Evolutionary conservation across 2,113 vertebrate species (phyloP).

Genomic region (Dolichallabes microphthalmus): DNA sequence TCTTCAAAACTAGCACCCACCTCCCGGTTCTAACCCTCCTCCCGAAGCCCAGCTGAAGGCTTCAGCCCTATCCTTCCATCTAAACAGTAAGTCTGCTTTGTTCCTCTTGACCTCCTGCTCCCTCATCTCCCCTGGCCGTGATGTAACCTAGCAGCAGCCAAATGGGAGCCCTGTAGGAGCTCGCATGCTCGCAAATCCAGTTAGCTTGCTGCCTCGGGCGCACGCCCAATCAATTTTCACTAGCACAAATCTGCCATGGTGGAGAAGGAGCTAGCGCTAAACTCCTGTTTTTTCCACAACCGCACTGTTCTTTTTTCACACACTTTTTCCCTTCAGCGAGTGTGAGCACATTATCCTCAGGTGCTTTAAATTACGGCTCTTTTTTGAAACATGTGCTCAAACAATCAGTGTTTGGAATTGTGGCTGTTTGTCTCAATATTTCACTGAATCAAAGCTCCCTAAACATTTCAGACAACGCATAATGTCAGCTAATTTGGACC

Average conservation of each 20-base stretch:
- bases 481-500: background rate
- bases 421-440: background rate
- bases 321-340: background rate
- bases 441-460: background rate
- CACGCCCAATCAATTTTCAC: constrained; percentile 47
- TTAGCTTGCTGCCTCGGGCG: constrained; percentile 41
- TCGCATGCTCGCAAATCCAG: constrained; percentile 44
- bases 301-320: constrained; percentile 19
- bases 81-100: constrained; percentile 66
- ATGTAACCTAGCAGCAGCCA: constrained; percentile 66
- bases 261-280: constrained; percentile 35
- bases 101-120: constrained; percentile 55
- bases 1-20: constrained; percentile 44
- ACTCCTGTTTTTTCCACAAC: constrained; percentile 35
- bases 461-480: background rate
- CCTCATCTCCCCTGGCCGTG: constrained; percentile 61
- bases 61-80: constrained; percentile 56
- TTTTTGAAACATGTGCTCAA: background rate
- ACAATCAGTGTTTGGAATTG: background rate
- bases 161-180: constrained; percentile 56
- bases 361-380: background rate
- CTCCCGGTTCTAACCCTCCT: constrained; percentile 5
- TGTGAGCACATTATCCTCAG: constrained; percentile 5
- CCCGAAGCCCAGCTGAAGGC: constrained; percentile 36
- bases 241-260: constrained; percentile 54